These are phyloP conservation scores for Enteromius mattozi DNA, from an alignment of 2,797 vertebrate genomes.

Conservation along the genomic window DNA sequence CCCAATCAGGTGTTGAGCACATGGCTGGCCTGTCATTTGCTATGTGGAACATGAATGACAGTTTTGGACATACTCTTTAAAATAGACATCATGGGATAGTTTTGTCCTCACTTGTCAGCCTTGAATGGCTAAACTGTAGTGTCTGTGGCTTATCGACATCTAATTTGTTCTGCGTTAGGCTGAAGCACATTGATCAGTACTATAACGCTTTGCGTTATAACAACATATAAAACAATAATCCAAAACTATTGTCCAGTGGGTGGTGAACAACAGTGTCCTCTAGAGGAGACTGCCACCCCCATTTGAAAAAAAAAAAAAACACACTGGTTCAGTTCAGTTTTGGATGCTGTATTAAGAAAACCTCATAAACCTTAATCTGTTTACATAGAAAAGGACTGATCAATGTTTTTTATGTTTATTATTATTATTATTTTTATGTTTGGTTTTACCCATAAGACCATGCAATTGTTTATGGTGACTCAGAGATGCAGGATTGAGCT, in stretches of 20 bases:
- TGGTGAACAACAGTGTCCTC: constrained; percentile 83
- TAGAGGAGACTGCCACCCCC: constrained; percentile 77
- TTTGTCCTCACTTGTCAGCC: not conserved
- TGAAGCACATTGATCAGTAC: not conserved
- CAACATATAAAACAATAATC: constrained; percentile 30
- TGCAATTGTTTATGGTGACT: not conserved
- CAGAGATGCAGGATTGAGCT: not conserved
- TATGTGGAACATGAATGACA: not conserved
- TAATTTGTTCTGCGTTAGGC: not conserved
- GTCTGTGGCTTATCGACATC: not conserved
- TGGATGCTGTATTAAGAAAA: constrained; percentile 61
- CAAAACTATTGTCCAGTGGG: constrained; percentile 70
- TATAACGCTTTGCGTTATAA: not conserved
- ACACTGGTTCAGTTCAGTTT: constrained; percentile 4
- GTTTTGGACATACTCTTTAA: constrained; percentile 10
- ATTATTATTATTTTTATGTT: not conserved
- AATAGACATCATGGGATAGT: not conserved
- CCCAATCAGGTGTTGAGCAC: constrained; percentile 34
- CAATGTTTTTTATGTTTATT: not conserved
- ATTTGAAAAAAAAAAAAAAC: constrained; percentile 25
- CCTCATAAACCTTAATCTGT: constrained; percentile 55
- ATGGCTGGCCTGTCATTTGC: constrained; percentile 8
- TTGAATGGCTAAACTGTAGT: not conserved
- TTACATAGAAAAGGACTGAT: not conserved
- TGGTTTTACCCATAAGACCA: not conserved